phyloP scores from a whole-genome alignment of 2,797 vertebrate species.

The Crenuchus spilurus region DNA sequence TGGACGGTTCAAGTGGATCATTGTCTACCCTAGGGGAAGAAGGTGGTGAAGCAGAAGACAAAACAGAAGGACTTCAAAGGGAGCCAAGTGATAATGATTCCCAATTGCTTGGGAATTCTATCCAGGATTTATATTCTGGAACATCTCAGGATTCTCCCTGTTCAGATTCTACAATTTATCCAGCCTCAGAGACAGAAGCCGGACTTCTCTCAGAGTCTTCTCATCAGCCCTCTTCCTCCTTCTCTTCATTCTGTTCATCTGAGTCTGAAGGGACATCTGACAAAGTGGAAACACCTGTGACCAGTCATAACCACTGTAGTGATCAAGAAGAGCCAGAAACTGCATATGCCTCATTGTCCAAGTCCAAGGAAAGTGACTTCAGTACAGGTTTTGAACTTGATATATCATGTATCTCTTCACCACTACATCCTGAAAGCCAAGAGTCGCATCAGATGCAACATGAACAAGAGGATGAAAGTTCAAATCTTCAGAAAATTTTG shows the following conservation, averaged over 20 bases:
- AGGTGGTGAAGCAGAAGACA: slow-evolving; percentile 25
- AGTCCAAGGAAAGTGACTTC: neutral
- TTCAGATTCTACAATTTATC: slow-evolving; percentile 22
- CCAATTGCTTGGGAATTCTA: slow-evolving; percentile 16
- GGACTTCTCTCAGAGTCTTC: slow-evolving; percentile 19
- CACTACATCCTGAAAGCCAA: slow-evolving; percentile 5
- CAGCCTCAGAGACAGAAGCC: slow-evolving; percentile 27
- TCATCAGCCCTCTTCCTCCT: slow-evolving; percentile 15
- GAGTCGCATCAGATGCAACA: neutral
- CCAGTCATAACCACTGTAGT: slow-evolving; percentile 16
- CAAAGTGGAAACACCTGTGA: slow-evolving; percentile 18
- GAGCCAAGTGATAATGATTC: slow-evolving; percentile 38
- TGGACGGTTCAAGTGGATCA: slow-evolving; percentile 27
- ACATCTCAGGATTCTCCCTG: neutral
- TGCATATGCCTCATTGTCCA: neutral
- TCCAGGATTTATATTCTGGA: slow-evolving; percentile 1
- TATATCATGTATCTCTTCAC: neutral
- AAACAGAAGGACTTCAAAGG: slow-evolving; percentile 5
- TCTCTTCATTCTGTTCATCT: slow-evolving; percentile 40
- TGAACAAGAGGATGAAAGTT: slow-evolving; percentile 18
- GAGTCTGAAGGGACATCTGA: slow-evolving; percentile 34
- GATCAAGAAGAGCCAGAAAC: neutral
- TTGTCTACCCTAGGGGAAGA: slow-evolving; percentile 48
- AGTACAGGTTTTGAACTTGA: neutral
- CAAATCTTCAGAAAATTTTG: neutral